These are phyloP conservation scores for Leucania comma DNA, from an alignment of 2,888 invertebrate genomes.

Conservation along the genomic window DNA sequence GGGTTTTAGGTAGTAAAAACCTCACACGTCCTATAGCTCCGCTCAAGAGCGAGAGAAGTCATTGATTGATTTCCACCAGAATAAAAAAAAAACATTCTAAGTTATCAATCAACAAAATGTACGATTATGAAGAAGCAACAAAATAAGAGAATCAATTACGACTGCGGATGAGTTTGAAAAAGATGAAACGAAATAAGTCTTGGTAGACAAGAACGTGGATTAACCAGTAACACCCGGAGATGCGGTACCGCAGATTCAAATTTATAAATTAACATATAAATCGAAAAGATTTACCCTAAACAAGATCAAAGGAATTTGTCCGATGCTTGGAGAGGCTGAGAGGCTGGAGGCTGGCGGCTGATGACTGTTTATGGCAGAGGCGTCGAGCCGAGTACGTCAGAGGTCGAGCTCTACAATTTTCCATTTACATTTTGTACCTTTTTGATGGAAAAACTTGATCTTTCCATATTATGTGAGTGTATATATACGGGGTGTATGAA, in stretches of 20 bases:
- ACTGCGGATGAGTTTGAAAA: slow-evolving; percentile 63
- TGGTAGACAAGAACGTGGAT: slow-evolving; percentile 79
- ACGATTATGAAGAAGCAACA: slow-evolving; percentile 40
- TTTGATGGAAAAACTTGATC: slow-evolving; percentile 72
- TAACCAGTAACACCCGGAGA: slow-evolving; percentile 80
- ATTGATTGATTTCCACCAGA: too few relatives aligned
- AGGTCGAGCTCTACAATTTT: slow-evolving; percentile 72
- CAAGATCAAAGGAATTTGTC: slow-evolving; percentile 89
- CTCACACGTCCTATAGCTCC: too few relatives aligned
- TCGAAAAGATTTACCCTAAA: slow-evolving; percentile 90
- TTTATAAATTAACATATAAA: slow-evolving; percentile 90
- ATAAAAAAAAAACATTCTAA: slow-evolving; percentile 15
- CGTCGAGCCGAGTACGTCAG: slow-evolving; percentile 68
- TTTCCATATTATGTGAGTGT: slow-evolving; percentile 58
- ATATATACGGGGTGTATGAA: slow-evolving; percentile 49
- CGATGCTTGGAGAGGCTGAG: slow-evolving; percentile 78
- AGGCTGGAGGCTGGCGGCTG: slow-evolving; percentile 75
- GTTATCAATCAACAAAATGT: slow-evolving; percentile 33
- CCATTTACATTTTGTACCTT: slow-evolving; percentile 78
- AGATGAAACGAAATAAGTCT: slow-evolving; percentile 75
- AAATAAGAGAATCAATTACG: slow-evolving; percentile 67
- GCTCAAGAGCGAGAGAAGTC: too few relatives aligned
- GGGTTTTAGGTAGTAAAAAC: too few relatives aligned
- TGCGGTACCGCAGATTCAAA: slow-evolving; percentile 85
- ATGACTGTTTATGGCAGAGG: slow-evolving; percentile 84